Evolutionary conservation across 2,113 vertebrate species (phyloP).

Genomic region (Pachyramphus minor): DNA sequence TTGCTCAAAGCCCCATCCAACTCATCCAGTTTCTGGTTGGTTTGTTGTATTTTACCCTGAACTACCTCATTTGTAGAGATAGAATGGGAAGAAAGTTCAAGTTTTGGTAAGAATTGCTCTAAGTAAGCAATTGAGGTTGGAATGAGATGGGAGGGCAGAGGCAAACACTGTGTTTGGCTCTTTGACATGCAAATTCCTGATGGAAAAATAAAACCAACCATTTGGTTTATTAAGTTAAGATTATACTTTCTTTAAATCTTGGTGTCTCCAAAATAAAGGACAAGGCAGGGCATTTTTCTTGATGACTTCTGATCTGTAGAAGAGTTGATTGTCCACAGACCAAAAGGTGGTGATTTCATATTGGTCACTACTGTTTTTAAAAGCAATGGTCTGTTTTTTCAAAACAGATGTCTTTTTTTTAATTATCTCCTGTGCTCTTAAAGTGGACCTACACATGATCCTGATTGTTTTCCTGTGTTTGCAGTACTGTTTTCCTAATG

Average conservation of each 20-base stretch:
- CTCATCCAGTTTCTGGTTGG: neutral
- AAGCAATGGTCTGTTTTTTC: neutral
- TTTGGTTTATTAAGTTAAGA: neutral
- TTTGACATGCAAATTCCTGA: neutral
- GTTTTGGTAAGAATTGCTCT: neutral
- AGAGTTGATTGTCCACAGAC: neutral
- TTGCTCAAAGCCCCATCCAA: neutral
- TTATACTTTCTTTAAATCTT: neutral
- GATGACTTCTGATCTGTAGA: neutral
- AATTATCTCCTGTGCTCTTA: neutral
- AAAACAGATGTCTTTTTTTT: neutral
- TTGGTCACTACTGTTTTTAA: neutral
- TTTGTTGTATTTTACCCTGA: constrained; percentile 8
- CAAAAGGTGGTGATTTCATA: neutral
- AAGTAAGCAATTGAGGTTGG: neutral
- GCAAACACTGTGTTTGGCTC: neutral
- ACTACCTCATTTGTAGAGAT: constrained; percentile 35
- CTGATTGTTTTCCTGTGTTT: neutral
- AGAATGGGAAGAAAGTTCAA: neutral
- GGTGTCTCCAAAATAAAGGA: neutral
- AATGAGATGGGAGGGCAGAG: neutral
- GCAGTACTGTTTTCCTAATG: neutral
- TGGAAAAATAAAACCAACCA: neutral
- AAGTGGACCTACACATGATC: neutral
- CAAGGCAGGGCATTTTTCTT: neutral